These are phyloP conservation scores for Cybosia mesomella DNA, from an alignment of 2,888 invertebrate genomes.

Conservation along the genomic window DNA sequence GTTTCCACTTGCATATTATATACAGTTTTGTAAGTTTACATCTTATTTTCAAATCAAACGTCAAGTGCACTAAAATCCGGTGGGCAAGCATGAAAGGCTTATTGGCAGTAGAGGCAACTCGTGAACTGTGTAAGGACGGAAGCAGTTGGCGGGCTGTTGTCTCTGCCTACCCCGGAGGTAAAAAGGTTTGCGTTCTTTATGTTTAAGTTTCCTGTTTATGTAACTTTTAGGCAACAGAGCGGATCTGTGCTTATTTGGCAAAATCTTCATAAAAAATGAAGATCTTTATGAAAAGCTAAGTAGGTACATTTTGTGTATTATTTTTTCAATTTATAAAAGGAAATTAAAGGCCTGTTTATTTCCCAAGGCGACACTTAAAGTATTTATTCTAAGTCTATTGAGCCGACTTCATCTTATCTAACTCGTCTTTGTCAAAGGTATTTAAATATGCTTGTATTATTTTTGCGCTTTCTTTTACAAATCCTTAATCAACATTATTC, in stretches of 20 bases:
- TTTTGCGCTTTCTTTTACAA: slow-evolving; percentile 30
- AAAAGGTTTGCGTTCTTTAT: not conserved
- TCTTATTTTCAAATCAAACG: too few species aligned
- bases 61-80: too few species aligned
- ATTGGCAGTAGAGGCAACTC: too few species aligned
- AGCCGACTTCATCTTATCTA: slow-evolving; percentile 57
- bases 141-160: too few species aligned
- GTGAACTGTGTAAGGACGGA: too few species aligned
- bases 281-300: slow-evolving; percentile 23
- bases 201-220: not conserved
- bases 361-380: slow-evolving; percentile 61
- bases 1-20: too few species aligned
- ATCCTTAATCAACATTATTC: slow-evolving; percentile 43
- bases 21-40: too few species aligned
- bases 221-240: not conserved
- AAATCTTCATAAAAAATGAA: slow-evolving; percentile 30
- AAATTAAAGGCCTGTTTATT: slow-evolving; percentile 69
- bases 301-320: slow-evolving; percentile 40
- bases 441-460: slow-evolving; percentile 49
- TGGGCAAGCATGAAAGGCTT: too few species aligned
- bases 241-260: slow-evolving; percentile 11
- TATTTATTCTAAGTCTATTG: slow-evolving; percentile 68
- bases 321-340: slow-evolving; percentile 68
- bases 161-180: too few species aligned
- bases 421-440: slow-evolving; percentile 51